Percentiles rank a stretch among this genome's conserved stretches.
Evolutionary conservation across 2,113 vertebrate genomes (phyloP).

Genomic region (Poeciliopsis turrubarensis): DNA sequence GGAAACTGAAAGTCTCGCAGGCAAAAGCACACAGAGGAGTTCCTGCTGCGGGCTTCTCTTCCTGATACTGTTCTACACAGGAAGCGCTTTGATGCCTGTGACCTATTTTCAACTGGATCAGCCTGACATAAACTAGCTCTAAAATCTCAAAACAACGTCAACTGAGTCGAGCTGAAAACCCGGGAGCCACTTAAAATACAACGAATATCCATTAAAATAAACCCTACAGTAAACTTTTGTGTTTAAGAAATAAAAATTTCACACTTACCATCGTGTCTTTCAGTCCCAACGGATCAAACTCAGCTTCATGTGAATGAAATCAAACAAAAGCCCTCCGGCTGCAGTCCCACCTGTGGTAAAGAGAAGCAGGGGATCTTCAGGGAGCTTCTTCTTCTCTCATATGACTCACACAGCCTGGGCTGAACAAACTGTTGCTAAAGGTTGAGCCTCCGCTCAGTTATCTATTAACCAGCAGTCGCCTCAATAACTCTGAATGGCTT

Average conservation of each 20-base stretch:
- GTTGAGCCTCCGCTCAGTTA: slow-evolving; percentile 64
- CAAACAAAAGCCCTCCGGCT: slow-evolving; percentile 11
- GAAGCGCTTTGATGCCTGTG: slow-evolving; percentile 11
- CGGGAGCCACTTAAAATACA: background rate
- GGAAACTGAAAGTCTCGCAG: background rate
- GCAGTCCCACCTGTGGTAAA: slow-evolving; percentile 12
- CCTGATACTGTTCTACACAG: slow-evolving; percentile 31
- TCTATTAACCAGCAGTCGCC: slow-evolving; percentile 69
- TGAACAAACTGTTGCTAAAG: slow-evolving; percentile 56
- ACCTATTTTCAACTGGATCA: background rate
- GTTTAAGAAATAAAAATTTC: background rate
- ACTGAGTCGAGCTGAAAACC: background rate
- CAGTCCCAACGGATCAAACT: slow-evolving; percentile 19
- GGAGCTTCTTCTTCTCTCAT: background rate
- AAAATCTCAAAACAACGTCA: background rate
- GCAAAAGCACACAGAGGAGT: background rate
- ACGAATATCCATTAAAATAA: background rate
- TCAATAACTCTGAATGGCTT: slow-evolving; percentile 53
- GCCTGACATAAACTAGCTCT: background rate
- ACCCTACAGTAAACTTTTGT: background rate
- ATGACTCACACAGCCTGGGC: slow-evolving; percentile 33
- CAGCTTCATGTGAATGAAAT: background rate
- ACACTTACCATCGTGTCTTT: slow-evolving; percentile 71
- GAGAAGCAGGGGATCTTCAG: slow-evolving; percentile 8
- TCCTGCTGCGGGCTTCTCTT: slow-evolving; percentile 16